These are phyloP conservation scores for Trichacis sp. DNA, from an alignment of 2,888 invertebrate species.

Conservation along the genomic window DNA sequence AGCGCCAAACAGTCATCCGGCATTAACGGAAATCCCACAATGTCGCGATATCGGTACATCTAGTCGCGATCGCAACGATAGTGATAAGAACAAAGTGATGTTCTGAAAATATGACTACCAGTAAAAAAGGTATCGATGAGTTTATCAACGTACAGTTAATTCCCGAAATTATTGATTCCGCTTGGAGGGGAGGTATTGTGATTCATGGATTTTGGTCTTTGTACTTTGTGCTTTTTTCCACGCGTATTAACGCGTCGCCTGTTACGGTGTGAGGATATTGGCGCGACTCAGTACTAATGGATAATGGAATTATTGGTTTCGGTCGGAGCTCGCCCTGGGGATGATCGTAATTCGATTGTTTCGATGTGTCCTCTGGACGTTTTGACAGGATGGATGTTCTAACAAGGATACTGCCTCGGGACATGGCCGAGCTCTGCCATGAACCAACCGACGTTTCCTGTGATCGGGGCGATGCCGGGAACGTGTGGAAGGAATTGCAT, in stretches of 20 bases:
- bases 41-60: conserved; percentile 2
- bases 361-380: conserved; percentile 69
- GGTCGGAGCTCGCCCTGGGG: conserved; percentile 64
- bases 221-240: conserved; percentile 2
- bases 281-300: conserved; percentile 68
- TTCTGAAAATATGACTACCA: not conserved
- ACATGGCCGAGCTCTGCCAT: conserved; percentile 43
- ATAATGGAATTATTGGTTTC: conserved; percentile 69
- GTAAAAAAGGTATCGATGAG: conserved; percentile 4
- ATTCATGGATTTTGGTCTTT: not conserved
- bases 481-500: conserved; percentile 29
- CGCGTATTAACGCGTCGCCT: conserved; percentile 12
- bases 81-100: not conserved
- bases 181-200: not conserved
- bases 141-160: no score
- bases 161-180: no score
- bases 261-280: conserved; percentile 60
- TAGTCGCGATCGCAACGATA: not conserved
- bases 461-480: conserved; percentile 21
- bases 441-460: conserved; percentile 22
- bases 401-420: conserved; percentile 67
- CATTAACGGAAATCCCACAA: conserved; percentile 11
- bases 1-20: conserved; percentile 4
- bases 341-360: conserved; percentile 69
- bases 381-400: conserved; percentile 68